These are phyloP conservation scores for Biston betularia DNA, from an alignment of 2,888 invertebrate species.

Conservation along the genomic window DNA sequence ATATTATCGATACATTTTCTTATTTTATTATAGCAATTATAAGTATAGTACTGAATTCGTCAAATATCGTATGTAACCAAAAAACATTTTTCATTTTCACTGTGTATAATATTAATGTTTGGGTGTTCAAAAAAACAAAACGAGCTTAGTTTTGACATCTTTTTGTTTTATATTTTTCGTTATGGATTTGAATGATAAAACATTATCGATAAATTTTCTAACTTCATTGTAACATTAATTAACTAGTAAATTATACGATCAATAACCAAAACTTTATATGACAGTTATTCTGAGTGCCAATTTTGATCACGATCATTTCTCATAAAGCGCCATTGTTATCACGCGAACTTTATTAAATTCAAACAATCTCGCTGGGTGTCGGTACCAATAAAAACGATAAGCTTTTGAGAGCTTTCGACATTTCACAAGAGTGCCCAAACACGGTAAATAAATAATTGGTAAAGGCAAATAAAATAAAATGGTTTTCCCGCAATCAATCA, in stretches of 20 bases:
- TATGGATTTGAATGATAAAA: no score
- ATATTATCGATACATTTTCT: no score
- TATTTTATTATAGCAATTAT: neutral
- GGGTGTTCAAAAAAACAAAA: no score
- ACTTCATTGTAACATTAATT: neutral
- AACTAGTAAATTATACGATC: neutral
- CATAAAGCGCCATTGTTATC: conserved; percentile 12
- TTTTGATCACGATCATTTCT: conserved; percentile 5
- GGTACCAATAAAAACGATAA: conserved; percentile 22
- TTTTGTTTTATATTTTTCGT: no score
- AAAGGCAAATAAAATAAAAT: conserved; percentile 38
- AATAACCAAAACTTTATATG: neutral
- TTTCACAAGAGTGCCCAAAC: conserved; percentile 21
- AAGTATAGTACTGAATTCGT: no score
- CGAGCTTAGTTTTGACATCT: no score
- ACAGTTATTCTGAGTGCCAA: neutral
- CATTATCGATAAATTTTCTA: no score
- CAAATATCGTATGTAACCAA: no score
- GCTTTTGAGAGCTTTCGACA: conserved; percentile 29
- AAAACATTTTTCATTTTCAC: no score
- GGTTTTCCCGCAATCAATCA: conserved; percentile 40
- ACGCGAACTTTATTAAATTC: conserved; percentile 11
- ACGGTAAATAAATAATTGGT: conserved; percentile 30
- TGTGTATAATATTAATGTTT: no score
- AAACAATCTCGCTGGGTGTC: conserved; percentile 9